phyloP scores from a whole-genome alignment of 2,797 vertebrate species.

The Ptychobarbus kaznakovi region DNA sequence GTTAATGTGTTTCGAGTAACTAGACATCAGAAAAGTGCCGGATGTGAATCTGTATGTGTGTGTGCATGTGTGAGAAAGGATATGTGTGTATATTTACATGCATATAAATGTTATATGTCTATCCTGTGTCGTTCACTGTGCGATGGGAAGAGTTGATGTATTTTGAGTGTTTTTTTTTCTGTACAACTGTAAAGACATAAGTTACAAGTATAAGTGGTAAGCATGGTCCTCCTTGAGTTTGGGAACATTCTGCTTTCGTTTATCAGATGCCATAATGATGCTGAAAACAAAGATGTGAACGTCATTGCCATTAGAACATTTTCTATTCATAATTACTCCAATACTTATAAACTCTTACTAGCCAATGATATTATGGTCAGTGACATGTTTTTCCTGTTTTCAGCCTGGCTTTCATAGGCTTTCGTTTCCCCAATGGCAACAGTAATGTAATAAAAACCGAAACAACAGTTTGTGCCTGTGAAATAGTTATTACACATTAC shows the following conservation, averaged over 20 bases:
- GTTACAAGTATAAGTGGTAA: conserved; percentile 55
- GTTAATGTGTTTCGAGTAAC: conserved; percentile 54
- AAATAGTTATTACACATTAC: not conserved
- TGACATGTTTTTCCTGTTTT: conserved; percentile 66
- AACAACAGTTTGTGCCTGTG: conserved; percentile 57
- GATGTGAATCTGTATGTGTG: conserved; percentile 63
- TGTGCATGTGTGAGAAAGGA: conserved; percentile 48
- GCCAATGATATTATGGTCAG: conserved; percentile 66
- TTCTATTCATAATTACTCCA: conserved; percentile 74
- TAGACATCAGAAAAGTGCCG: conserved; percentile 54
- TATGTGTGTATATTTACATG: conserved; percentile 18
- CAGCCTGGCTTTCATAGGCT: conserved; percentile 77
- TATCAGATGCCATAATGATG: conserved; percentile 84
- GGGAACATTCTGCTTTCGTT: conserved; percentile 72
- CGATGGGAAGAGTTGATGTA: conserved; percentile 63
- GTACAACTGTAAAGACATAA: conserved; percentile 54
- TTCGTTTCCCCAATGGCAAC: conserved; percentile 76
- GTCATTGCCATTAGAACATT: conserved; percentile 82
- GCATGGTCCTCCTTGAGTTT: conserved; percentile 65
- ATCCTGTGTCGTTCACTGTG: conserved; percentile 63
- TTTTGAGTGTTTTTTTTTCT: conserved; percentile 61
- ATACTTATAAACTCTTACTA: conserved; percentile 60
- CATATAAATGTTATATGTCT: conserved; percentile 39
- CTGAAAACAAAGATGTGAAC: conserved; percentile 75
- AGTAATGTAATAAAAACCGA: conserved; percentile 73